phyloP scores from a whole-genome alignment of 2,888 invertebrate genomes.

The Apamea crenata region DNA sequence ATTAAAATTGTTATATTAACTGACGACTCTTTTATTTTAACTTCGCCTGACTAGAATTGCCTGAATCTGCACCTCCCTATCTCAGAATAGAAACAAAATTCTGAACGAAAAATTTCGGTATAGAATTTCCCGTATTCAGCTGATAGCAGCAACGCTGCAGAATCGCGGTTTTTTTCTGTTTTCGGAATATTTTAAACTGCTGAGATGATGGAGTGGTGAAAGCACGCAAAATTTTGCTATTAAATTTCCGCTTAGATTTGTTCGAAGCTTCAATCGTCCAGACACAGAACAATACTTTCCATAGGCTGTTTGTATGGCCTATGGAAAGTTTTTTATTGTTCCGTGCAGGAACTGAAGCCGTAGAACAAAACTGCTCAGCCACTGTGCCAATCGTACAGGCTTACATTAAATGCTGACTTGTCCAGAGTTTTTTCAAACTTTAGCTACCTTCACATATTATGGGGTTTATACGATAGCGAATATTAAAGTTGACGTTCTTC shows the following conservation, averaged over 20 bases:
- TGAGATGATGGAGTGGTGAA: neutral
- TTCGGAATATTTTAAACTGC: neutral
- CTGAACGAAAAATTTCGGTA: neutral
- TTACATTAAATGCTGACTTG: constrained; percentile 36
- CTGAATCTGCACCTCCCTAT: neutral
- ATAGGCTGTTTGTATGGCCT: no score
- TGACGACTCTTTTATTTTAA: neutral
- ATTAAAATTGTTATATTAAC: no score
- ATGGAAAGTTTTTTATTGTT: no score
- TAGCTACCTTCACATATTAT: no score
- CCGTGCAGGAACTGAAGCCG: constrained; percentile 48
- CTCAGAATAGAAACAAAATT: neutral
- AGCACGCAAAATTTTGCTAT: neutral
- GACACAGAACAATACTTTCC: neutral
- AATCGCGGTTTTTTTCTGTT: neutral
- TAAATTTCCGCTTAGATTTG: neutral
- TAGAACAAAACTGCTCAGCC: constrained; percentile 6
- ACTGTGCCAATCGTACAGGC: constrained; percentile 8
- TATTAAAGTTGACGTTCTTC: no score
- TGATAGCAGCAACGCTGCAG: no score
- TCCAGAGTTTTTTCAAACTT: neutral
- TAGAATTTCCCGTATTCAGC: neutral
- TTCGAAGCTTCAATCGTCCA: neutral
- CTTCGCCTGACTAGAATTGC: neutral
- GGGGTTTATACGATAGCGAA: no score